Evolutionary conservation across 2,888 invertebrate species (phyloP).

Genomic region (Rhagonycha lutea): DNA sequence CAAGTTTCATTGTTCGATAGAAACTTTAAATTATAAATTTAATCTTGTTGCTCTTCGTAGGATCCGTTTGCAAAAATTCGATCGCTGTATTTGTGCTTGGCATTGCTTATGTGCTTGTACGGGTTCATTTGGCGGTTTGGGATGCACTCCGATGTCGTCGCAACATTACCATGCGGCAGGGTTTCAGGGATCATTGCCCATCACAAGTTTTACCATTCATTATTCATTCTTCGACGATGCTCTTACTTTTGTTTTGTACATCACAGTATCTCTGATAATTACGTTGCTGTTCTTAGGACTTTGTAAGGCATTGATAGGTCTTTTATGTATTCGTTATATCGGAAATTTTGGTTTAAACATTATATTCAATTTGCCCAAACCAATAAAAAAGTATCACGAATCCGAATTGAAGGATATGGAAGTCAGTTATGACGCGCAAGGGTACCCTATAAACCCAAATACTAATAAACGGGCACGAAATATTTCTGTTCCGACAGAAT

Average conservation of each 20-base stretch:
- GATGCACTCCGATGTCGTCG: slow-evolving; percentile 54
- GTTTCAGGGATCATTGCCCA: slow-evolving; percentile 57
- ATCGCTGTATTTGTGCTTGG: slow-evolving; percentile 69
- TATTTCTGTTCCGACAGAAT: slow-evolving; percentile 56
- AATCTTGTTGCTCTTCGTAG: slow-evolving; percentile 63
- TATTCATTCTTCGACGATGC: slow-evolving; percentile 47
- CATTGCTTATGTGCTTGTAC: slow-evolving; percentile 67
- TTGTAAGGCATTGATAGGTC: slow-evolving; percentile 61
- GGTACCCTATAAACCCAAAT: slow-evolving; percentile 66
- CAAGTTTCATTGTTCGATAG: slow-evolving; percentile 60
- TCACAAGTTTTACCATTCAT: slow-evolving; percentile 44
- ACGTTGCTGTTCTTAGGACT: slow-evolving; percentile 54
- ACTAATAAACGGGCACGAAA: slow-evolving; percentile 55
- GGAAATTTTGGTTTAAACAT: slow-evolving; percentile 60
- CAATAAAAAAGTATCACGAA: slow-evolving; percentile 61
- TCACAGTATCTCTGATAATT: slow-evolving; percentile 44
- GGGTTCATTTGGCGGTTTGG: slow-evolving; percentile 51
- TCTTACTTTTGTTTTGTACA: slow-evolving; percentile 43
- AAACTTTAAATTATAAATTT: slow-evolving; percentile 59
- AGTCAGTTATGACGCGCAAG: slow-evolving; percentile 60
- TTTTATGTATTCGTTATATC: slow-evolving; percentile 52
- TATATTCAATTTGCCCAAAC: slow-evolving; percentile 58
- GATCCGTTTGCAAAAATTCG: slow-evolving; percentile 60
- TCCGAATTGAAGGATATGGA: slow-evolving; percentile 49
- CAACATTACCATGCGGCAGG: slow-evolving; percentile 58